A percentile compares a stretch with the other conserved stretches of the same genome.
These are phyloP conservation scores for Gallirallus australis DNA, from an alignment of 2,797 vertebrate genomes.

Conservation along the genomic window DNA sequence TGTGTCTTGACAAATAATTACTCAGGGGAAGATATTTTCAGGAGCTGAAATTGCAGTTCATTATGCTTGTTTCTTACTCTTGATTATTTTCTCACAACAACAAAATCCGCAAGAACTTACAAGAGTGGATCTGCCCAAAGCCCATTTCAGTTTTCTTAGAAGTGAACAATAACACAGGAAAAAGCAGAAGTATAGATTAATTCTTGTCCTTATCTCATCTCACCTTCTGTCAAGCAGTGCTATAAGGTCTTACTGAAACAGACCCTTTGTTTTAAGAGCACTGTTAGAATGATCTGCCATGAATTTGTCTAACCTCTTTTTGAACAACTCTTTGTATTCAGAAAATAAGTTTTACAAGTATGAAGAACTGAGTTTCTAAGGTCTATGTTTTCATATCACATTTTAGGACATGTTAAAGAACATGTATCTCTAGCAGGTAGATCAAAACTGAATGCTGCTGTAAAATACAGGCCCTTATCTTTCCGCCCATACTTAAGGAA, in stretches of 20 bases:
- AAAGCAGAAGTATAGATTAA: not conserved
- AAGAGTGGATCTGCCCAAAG: not conserved
- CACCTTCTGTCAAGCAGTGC: not conserved
- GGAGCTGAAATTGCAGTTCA: conserved; percentile 38
- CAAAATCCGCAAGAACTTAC: not conserved
- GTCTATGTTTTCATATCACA: not conserved
- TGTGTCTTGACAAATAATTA: conserved; percentile 56
- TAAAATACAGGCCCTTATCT: not conserved
- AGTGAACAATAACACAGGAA: not conserved
- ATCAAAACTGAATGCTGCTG: not conserved
- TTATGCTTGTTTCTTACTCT: conserved; percentile 16
- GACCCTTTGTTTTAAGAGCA: not conserved
- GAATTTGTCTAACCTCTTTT: not conserved
- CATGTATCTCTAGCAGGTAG: not conserved
- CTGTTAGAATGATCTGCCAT: not conserved
- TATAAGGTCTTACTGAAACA: not conserved
- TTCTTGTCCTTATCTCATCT: not conserved
- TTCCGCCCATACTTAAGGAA: rapidly evolving
- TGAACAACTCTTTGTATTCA: not conserved
- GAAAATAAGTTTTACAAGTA: not conserved
- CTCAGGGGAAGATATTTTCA: conserved; percentile 26
- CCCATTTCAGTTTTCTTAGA: not conserved
- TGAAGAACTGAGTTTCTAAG: not conserved
- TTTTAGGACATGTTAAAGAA: not conserved
- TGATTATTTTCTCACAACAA: conserved; percentile 22